Evolutionary conservation across 2,113 vertebrate genomes (phyloP), one percentile per base, ranked within the genome.

Genomic region (Pomatostomus ruficeps): DNA sequence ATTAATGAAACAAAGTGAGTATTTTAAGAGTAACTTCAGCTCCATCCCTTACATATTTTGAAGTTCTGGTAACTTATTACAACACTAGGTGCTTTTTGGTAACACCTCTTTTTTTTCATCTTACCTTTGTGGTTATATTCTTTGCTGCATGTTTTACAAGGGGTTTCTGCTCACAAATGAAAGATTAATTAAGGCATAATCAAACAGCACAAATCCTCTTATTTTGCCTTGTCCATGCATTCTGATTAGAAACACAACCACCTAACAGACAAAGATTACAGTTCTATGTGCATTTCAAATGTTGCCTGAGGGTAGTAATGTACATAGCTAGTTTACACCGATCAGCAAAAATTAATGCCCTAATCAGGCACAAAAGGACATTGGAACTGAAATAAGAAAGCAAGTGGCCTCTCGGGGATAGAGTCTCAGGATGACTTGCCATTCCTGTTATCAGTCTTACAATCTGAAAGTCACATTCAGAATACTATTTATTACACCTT

Each of bases 391-490:
- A 97, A 85, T 93, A 90, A 55, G 54, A 96, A 96, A 97, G 61
- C 40, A 81, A 95, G 76, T 67, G 49, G 65, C 42, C 93, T 85
- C 88, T 82, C 94, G 92, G 71, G 91, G 94, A 93, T 96, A 91
- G 57, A 94, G 81, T 97, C 82, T 96, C 93, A 93, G 93, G 86
- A 91, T 43, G n/a, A 88, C 61, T 91, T 87, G 73, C 65, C 33
- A 55, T 97, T 97, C 80, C 87, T 96, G 48, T 96, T 95, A 85
- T 38, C 54, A 87, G 58, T 80, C 75, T 94, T 96, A 92, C 25
- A 95, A 90, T 92, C 75, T 96, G 92, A 96, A 97, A 96, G 93
- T 96, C 96, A 96, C 68, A 94, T 95, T 95, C 38, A n/a, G 58
- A 93, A 94, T 80, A 71, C 73, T 88, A 72, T 79, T 83, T 93